Percentiles rank a stretch among this genome's conserved stretches.
Conservation (phyloP, 2,797 vertebrate species). For the Coregonus suidteri region DNA sequence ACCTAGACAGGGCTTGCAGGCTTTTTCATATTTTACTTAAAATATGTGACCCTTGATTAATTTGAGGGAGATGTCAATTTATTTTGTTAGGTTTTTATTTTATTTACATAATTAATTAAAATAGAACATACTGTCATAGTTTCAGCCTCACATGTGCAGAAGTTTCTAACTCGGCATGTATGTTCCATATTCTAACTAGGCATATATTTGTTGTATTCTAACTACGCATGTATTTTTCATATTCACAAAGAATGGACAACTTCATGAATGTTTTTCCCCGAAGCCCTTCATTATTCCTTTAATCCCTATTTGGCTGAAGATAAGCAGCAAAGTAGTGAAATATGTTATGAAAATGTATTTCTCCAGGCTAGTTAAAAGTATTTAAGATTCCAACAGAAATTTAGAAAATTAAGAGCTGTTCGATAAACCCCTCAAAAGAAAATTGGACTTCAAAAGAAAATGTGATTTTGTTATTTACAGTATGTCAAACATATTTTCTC, state of each 20-base stretch:
- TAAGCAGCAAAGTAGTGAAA: slow-evolving; percentile 7
- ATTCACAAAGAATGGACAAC: slow-evolving; percentile 4
- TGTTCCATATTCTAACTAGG: neutral
- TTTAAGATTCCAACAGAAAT: slow-evolving; percentile 7
- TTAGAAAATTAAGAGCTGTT: neutral
- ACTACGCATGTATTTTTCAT: neutral
- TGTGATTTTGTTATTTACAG: no score
- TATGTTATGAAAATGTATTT: neutral
- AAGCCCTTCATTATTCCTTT: neutral
- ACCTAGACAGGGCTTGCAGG: neutral
- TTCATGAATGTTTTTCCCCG: neutral
- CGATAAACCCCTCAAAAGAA: neutral
- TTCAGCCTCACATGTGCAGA: no score
- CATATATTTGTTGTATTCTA: neutral
- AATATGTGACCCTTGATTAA: neutral
- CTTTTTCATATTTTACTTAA: neutral
- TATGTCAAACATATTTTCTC: no score
- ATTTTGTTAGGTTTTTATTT: neutral
- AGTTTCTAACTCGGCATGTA: neutral
- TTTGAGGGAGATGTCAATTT: neutral
- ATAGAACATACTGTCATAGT: neutral
- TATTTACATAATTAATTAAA: neutral
- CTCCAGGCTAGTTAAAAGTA: neutral
- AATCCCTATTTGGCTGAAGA: slow-evolving; percentile 6
- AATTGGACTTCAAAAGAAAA: no score